Conservation (phyloP, 2,888 invertebrate species). For the Aspidapion aeneum region DNA sequence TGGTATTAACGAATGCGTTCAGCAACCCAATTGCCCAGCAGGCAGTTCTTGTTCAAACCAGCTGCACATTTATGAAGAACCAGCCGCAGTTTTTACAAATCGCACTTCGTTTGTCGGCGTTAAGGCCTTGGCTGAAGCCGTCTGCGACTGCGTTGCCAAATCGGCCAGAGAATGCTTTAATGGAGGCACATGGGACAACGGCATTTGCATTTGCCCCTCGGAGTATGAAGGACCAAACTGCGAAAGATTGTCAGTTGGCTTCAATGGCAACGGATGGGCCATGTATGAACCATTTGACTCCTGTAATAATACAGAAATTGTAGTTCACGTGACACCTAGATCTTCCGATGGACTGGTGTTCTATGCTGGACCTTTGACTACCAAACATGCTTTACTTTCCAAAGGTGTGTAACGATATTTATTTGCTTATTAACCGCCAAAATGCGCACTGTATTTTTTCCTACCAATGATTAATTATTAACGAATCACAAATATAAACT, state of each 20-base stretch:
- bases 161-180: conserved; percentile 36
- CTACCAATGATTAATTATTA: too few relatives aligned
- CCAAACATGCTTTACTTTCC: conserved; percentile 59
- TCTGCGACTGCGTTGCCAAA: conserved; percentile 59
- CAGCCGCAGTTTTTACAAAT: conserved; percentile 87
- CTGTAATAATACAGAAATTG: conserved; percentile 80
- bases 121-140: conserved; percentile 74
- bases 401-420: conserved; percentile 56
- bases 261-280: conserved; percentile 89
- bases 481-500: too few relatives aligned
- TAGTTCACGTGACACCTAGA: conserved; percentile 76
- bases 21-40: conserved; percentile 66
- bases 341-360: conserved; percentile 79
- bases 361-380: conserved; percentile 75
- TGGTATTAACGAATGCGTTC: conserved; percentile 86
- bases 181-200: conserved; percentile 53
- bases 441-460: not conserved
- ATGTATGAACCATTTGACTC: conserved; percentile 85
- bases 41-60: conserved; percentile 77
- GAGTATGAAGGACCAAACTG: conserved; percentile 83
- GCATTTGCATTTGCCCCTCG: conserved; percentile 75
- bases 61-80: conserved; percentile 63
- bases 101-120: conserved; percentile 93
- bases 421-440: not conserved
- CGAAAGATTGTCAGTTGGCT: conserved; percentile 83